Base-by-base conservation (phyloP, 1,140 invertebrate species). In the Tachypleus tridentatus region DNA sequence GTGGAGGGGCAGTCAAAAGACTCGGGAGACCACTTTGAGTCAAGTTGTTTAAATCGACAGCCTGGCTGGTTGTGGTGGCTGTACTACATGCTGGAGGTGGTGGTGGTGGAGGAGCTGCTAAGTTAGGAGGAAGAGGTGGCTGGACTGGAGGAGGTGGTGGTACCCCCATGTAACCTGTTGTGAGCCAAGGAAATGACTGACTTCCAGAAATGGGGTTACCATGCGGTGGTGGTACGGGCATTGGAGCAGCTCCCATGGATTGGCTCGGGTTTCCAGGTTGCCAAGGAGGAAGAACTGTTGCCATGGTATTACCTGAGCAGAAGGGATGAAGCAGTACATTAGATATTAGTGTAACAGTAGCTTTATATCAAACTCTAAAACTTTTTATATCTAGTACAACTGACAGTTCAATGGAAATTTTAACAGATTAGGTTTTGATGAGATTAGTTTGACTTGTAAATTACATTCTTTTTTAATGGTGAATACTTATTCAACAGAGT, bases 21-120 rank as follows among this genome's bases (percentile, higher is more conserved):
- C 53, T 49, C 4, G 66, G 66, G 5, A 67, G 49, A 9, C 29
- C 29, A 29, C 29, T 29, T 29, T 29, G 29, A 29, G 65, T 54
- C 6, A 63, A 51, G 49, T 58, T 52, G 3, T 58, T 6, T n/a
- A 67, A 47, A 51, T 48, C 4, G 4, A 60, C 53, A 58, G 57
- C 61, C 10, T 57, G 58, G n/a, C 49, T 47, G 9, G 62, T 29
- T n/a, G 53, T 3, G 7, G 60, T 11, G 47, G 61, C 57, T 47
- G 61, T 56, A 5, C 48, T 4, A 8, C 29, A 9, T 4, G 60
- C 10, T 6, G 66, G 66, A 2, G 69, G 69, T 6, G 69, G 69
- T 54, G 69, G 69, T n/a, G 69, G 69, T 51, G 67, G 69, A 8
- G 68, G 60, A 29, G 62, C 62, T 8, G 58, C 29, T 29, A 49